Base-by-base conservation (phyloP, 2,113 vertebrate genomes). In the Syngnathus typhle region DNA sequence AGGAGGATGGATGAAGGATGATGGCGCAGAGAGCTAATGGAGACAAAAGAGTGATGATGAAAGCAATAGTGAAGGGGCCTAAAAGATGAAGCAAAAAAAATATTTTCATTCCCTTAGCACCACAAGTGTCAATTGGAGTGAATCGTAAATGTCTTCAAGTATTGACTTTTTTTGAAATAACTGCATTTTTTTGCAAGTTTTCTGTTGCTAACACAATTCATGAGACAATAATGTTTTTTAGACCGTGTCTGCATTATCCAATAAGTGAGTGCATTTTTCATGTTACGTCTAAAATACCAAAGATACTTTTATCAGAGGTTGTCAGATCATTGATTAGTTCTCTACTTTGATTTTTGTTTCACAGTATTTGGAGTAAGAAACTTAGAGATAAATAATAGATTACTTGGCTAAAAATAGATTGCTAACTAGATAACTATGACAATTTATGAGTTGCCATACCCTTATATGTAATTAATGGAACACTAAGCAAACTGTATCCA, bases 41-140 rank as follows among this genome's bases (percentile, higher is more conserved):
- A 75, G 60, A 70, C 65, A 70, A 65, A 70, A 67, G 32, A 76
- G 78, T 69, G 78, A 38, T 43, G 12, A 39, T 36, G 65, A 47
- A 49, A 58, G 67, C 27, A 47, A 65, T 43, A 60, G 39, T 6
- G 6, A 67, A 43, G 12, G 39, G 46, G 63, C 56, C 51, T 6
- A 56, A 65, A 75, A 64, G 41, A 68, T 32, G 4, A 43, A n/a
- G 19, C 32, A 9, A 68, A 36, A 58, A 2, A 6, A 9, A 43
- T 11, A 43, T 56, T 27, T 15, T 16, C 32, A 36, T 58, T 5
- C 27, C 13, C 13, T 56, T 27, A 32, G 23, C 11, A 32, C 23
- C 23, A 32, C 54, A 27, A 32, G 11, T 23, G 12, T 9, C 49
- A 52, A 52, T 19, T 21, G 19, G 18, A 21, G 19, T 52, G 18